Evolutionary conservation across 2,797 vertebrate species (phyloP), one percentile per base, ranked within the genome.

Genomic region (Synaphobranchus kaupii): DNA sequence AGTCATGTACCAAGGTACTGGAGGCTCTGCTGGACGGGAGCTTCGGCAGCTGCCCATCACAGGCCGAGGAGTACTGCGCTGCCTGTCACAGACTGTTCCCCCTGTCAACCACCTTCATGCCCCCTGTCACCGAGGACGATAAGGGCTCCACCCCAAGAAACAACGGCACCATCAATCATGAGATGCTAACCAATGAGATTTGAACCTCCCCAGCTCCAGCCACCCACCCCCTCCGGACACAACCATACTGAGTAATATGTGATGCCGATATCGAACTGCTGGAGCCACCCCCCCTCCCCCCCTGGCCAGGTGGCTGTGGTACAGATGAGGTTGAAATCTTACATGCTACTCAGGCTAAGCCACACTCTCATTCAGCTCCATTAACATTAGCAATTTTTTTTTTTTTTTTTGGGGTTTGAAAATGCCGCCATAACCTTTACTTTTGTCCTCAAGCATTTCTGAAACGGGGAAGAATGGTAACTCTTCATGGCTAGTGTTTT

Each of bases 161-260:
- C 95, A 98, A 99, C 86, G 96, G 97, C 94, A 98, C 98, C 95
- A 98, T 96, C 63, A 98, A 99, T 95, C 97, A 97, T 25, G 98
- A 99, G 95, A 98, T 99, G 96, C 96, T 99, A 94, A 97, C 97
- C 95, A 99, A 99, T 91, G 98, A 99, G 95, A 99, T 99, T 94
- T 99, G 97, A 99, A 96, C 94, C 88, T 9, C 48, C 52, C 66
- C 4, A 7, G 17, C 10, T 7, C 22, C 60, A n/a, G 22, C 22
- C 22, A 66, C 60, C 34, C 71, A 15, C 31, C 31, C 71, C 34
- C 71, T 15, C 1, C 3, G 68, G 25, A 17, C 9, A 39, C 66
- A n/a, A 52, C n/a, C 15, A 25, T 25, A 28, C 10, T 25, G 60
- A 60, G 52, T 63, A 52, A 34, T 73, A 47, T 78, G 68, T 80